Base-by-base conservation (phyloP, 2,797 vertebrate species). In the Caiman crocodilus region DNA sequence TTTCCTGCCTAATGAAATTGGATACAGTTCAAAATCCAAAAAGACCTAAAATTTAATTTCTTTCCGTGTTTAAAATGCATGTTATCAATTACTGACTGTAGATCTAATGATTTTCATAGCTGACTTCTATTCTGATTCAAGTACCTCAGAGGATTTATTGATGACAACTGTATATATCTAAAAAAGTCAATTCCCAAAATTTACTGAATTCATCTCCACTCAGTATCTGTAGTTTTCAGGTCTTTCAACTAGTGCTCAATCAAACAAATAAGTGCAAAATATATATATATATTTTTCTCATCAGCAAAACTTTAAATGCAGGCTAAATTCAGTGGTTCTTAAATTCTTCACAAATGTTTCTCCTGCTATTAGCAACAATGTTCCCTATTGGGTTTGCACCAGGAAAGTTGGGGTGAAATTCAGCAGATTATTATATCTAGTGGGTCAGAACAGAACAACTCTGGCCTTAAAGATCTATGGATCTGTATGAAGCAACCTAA, bases 21-120 rank as follows among this genome's bases (percentile, higher is more conserved):
- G 93, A 95, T 95, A 90, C 90, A 96, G 91, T 28, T 79, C 91
- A 84, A 92, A 77, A 77, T 80, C 73, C 57, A 30, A 59, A 79
- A 78, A 7, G 88, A 15, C 59, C 93, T 78, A 88, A 94, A 79
- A 94, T 91, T 80, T 96, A 96, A 96, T 96, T 95, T 90, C 92
- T 96, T 95, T 94, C 84, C 78, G 28, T 76, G 4, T 96, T 78
- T 94, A 90, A 93, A 91, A 94, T 64, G 96, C 78, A 0, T 95
- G 94, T 91, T 95, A 96, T 93, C 95, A 96, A 96, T 95, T 96
- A 95, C 84, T 60, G 92, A 71, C 91, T 94, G 92, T 56, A 96
- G 95, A 95, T 92, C 59, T 93, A 94, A 95, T 90, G 93, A 96
- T 95, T 95, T 90, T 84, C 96, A 94, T 87, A 85, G 76, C 93